Evolutionary conservation across 2,113 vertebrate genomes (phyloP).

Genomic region (Scomber japonicus): DNA sequence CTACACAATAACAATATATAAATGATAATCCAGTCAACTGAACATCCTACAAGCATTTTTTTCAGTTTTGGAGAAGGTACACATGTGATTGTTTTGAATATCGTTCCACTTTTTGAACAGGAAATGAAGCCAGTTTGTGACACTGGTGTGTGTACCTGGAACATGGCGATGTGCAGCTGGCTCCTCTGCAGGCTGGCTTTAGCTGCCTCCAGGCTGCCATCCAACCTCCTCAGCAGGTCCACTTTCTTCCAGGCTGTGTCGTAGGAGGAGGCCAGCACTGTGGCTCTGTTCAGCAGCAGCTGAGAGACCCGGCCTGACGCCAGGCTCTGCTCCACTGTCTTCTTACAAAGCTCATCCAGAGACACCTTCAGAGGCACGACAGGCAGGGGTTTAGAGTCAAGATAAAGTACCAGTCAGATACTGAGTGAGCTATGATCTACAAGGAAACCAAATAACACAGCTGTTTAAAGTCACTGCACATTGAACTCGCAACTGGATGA

Average conservation of each 20-base stretch:
- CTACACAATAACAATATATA: too few relatives aligned
- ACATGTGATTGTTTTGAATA: not conserved
- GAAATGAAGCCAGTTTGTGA: not conserved
- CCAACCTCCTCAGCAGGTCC: conserved; percentile 93
- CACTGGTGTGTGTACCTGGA: conserved; percentile 87
- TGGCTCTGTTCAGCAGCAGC: conserved; percentile 94
- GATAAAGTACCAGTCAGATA: too few relatives aligned
- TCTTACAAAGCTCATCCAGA: conserved; percentile 96
- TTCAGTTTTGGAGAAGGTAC: too few relatives aligned
- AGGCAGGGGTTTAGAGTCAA: not conserved
- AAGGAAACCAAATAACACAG: too few relatives aligned
- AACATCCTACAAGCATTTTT: too few relatives aligned
- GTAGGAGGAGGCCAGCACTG: conserved; percentile 93
- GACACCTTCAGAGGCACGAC: conserved; percentile 83
- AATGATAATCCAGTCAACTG: too few relatives aligned
- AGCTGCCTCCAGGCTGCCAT: conserved; percentile 91
- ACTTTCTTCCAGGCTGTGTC: conserved; percentile 98
- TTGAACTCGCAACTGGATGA: too few relatives aligned
- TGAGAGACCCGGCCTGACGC: conserved; percentile 90
- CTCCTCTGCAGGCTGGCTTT: conserved; percentile 96
- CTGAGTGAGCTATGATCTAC: not conserved
- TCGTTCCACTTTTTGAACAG: too few relatives aligned
- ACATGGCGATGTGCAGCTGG: conserved; percentile 96
- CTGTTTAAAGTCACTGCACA: too few relatives aligned
- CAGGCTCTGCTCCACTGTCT: conserved; percentile 94